A percentile compares a stretch with the other conserved stretches of the same genome.
Conservation (phyloP, 2,113 vertebrate genomes). For the Paracanthobrama guichenoti region DNA sequence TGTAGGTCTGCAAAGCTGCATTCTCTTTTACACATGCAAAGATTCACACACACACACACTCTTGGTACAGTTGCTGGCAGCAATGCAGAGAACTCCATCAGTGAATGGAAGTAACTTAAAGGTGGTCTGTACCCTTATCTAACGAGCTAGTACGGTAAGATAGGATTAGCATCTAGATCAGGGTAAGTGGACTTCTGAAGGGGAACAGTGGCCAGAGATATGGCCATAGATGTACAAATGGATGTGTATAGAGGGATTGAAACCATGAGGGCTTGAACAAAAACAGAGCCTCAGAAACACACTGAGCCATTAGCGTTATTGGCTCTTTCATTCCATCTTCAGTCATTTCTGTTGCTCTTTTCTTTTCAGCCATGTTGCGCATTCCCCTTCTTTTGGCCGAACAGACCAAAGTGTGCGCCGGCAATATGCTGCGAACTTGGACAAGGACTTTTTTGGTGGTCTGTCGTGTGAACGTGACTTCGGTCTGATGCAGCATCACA, state of each 20-base stretch:
- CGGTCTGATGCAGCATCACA: slow-evolving; percentile 70
- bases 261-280: slow-evolving; percentile 33
- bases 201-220: slow-evolving; percentile 62
- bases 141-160: slow-evolving; percentile 76
- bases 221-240: slow-evolving; percentile 36
- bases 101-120: slow-evolving; percentile 69
- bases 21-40: slow-evolving; percentile 35
- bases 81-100: slow-evolving; percentile 72
- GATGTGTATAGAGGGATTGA: slow-evolving; percentile 39
- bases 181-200: slow-evolving; percentile 72
- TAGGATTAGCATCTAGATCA: slow-evolving; percentile 82
- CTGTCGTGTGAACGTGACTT: slow-evolving; percentile 68
- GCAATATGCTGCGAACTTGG: slow-evolving; percentile 63
- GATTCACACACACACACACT: slow-evolving; percentile 36
- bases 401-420: slow-evolving; percentile 59
- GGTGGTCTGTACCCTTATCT: slow-evolving; percentile 73
- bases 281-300: slow-evolving; percentile 39
- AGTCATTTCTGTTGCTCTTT: slow-evolving; percentile 46
- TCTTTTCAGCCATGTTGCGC: slow-evolving; percentile 38
- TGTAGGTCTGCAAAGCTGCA: slow-evolving; percentile 61
- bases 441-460: slow-evolving; percentile 71
- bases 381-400: slow-evolving; percentile 52
- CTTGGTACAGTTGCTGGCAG: slow-evolving; percentile 65
- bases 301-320: slow-evolving; percentile 46
- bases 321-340: slow-evolving; percentile 54